Evolutionary conservation across 2,888 invertebrate species (phyloP).

Genomic region (Dryadula phaetusa): DNA sequence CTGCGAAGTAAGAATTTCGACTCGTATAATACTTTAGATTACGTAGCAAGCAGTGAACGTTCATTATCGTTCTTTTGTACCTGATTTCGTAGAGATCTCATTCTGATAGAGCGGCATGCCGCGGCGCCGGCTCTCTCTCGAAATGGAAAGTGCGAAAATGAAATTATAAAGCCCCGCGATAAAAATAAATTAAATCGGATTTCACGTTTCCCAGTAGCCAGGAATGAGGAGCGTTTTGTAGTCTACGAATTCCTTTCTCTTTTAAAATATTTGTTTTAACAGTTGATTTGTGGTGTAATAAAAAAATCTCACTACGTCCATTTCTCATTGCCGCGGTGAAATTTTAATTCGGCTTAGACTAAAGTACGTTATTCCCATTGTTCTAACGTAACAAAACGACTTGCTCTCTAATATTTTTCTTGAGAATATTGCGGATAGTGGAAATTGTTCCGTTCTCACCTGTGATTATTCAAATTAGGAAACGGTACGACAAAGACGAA

Average conservation of each 20-base stretch:
- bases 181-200: constrained; percentile 85
- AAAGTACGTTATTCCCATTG: constrained; percentile 30
- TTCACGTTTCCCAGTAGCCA: constrained; percentile 81
- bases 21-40: constrained; percentile 84
- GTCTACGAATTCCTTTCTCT: constrained; percentile 79
- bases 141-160: constrained; percentile 85
- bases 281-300: constrained; percentile 82
- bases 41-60: constrained; percentile 83
- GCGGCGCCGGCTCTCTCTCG: constrained; percentile 78
- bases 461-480: constrained; percentile 84
- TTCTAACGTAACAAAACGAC: constrained; percentile 25
- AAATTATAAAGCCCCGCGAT: constrained; percentile 84
- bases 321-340: constrained; percentile 52
- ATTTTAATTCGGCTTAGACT: not conserved
- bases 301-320: constrained; percentile 78
- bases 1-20: constrained; percentile 81
- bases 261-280: constrained; percentile 83
- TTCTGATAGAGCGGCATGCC: constrained; percentile 82
- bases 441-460: constrained; percentile 67
- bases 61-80: constrained; percentile 85
- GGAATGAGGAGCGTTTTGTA: constrained; percentile 79
- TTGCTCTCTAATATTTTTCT: constrained; percentile 12
- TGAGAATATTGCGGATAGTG: constrained; percentile 11
- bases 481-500: constrained; percentile 83
- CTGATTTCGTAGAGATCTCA: constrained; percentile 83